These are phyloP conservation scores for Hemiprocne comata DNA, from an alignment of 2,113 vertebrate genomes.

Conservation along the genomic window DNA sequence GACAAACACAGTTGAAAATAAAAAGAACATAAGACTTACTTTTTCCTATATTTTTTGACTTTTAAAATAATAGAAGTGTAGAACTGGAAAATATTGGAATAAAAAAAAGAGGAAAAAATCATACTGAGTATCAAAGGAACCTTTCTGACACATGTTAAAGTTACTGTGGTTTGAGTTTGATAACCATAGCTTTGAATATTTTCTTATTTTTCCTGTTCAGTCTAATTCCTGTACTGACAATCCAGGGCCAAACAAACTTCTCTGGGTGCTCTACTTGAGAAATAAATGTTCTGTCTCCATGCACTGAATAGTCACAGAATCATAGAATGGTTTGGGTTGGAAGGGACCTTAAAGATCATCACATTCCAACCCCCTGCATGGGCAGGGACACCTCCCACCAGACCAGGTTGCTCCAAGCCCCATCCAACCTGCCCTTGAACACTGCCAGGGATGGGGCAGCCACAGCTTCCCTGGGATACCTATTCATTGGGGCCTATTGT, in stretches of 20 bases:
- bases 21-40: slow-evolving; percentile 52
- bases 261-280: neutral
- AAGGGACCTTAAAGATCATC: too few species aligned
- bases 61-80: slow-evolving; percentile 10
- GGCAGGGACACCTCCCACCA: too few species aligned
- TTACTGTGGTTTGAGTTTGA: neutral
- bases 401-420: too few species aligned
- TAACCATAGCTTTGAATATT: neutral
- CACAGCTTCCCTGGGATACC: too few species aligned
- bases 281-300: neutral
- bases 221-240: neutral
- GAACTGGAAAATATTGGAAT: slow-evolving; percentile 22
- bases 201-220: neutral
- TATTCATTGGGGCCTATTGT: neutral
- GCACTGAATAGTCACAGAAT: neutral
- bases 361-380: too few species aligned
- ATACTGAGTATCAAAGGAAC: neutral
- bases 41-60: slow-evolving; percentile 37
- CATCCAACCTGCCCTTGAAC: too few species aligned
- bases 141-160: neutral
- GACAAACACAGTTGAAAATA: slow-evolving; percentile 71
- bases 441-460: too few species aligned
- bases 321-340: too few species aligned
- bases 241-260: neutral
- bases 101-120: neutral